Base-by-base conservation (phyloP, 1,140 invertebrate species). In the Bilobella aurantiaca region DNA sequence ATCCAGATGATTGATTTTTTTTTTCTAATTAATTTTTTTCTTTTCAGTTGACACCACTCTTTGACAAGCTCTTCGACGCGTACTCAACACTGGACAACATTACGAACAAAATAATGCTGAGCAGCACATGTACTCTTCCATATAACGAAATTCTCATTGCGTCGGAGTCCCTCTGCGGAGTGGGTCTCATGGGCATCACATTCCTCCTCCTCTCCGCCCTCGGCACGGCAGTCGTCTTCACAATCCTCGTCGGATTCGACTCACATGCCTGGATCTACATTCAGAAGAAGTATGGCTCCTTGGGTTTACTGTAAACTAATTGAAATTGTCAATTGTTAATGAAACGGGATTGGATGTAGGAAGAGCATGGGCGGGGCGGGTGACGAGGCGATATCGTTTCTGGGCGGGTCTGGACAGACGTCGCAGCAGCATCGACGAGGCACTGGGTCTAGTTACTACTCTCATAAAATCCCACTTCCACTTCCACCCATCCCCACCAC, bases 231-330 rank as follows among this genome's bases (percentile, higher is more conserved):
- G 82, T 95, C 56, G 81, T 95, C 67, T 87, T 96, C 76, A 94
- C 92, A 0, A 84, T 93, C 18, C 85, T 96, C 62, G 92, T 96
- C 29, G 91, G 92, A 84, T 86, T 95, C 28, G 91, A 94, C 74
- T 95, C 91, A 23, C 91, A 95, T 74, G 93, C 91, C 0, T 96
- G 93, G 93, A 95, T 96, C 74, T 94, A 95, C 75, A 93, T 95
- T 73, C 85, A 91, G 75, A 93, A 91, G 77, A 89, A 88, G 88
- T 89, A 34, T 3, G 16, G 3, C 8, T 30, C 3, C 14, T 23
- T 53, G 14, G 49, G 25, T 5, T 53, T 53, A 8, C 25, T 53
- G 25, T 53, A 5, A 23, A 42, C 34, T 8, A 8, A 42, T 42
- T 42, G 34, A 42, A 42, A 8, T 12, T 12, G 8, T 42, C 8